Evolutionary conservation across 2,797 vertebrate species (phyloP).

Genomic region (Danio tinwini): DNA sequence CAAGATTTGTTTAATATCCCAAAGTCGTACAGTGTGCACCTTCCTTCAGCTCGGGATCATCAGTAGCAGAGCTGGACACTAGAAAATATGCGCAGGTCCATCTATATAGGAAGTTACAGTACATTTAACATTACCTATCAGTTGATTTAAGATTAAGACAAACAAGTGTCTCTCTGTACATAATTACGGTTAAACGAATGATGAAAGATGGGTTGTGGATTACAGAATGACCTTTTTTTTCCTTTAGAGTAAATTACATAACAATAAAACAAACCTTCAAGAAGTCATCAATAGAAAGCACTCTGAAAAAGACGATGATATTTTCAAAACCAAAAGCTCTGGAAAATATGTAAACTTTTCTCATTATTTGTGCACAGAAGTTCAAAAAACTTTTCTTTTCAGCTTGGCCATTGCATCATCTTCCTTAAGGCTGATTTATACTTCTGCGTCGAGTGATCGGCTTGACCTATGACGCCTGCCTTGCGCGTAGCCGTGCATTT

Average conservation of each 20-base stretch:
- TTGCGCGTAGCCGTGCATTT: too few relatives aligned
- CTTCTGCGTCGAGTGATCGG: too few relatives aligned
- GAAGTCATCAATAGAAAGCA: slow-evolving; percentile 10
- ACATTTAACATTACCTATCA: slow-evolving; percentile 42
- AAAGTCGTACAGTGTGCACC: slow-evolving; percentile 23
- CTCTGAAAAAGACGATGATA: slow-evolving; percentile 9
- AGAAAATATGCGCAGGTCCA: slow-evolving; percentile 46
- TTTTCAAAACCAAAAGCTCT: neutral
- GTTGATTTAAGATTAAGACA: slow-evolving; percentile 49
- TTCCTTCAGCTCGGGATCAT: slow-evolving; percentile 13
- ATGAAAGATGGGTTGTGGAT: neutral
- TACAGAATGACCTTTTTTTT: neutral
- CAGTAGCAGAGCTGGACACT: slow-evolving; percentile 43
- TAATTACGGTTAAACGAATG: slow-evolving; percentile 26
- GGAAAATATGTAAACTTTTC: slow-evolving; percentile 13
- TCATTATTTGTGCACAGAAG: neutral
- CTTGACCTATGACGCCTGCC: too few relatives aligned
- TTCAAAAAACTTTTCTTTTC: neutral
- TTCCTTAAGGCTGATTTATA: neutral
- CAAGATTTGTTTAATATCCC: neutral
- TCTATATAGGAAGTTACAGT: slow-evolving; percentile 32
- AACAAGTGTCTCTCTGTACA: slow-evolving; percentile 62
- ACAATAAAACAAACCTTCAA: slow-evolving; percentile 22
- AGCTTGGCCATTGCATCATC: slow-evolving; percentile 13
- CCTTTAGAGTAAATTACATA: neutral